Evolutionary conservation across 2,888 invertebrate genomes (phyloP).

Genomic region (Scaptomyza tumidula): DNA sequence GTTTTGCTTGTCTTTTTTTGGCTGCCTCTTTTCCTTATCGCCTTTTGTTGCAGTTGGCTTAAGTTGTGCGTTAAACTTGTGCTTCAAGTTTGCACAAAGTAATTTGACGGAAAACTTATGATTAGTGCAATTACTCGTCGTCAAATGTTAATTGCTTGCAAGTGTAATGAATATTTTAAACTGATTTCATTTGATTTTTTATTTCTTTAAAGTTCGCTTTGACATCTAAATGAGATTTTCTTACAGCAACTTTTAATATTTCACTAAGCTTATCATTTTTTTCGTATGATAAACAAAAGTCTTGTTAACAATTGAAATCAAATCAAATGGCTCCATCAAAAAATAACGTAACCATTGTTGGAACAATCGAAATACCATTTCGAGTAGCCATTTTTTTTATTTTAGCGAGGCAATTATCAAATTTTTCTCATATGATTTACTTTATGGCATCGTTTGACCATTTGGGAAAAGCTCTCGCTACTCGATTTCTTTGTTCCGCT

Average conservation of each 20-base stretch:
- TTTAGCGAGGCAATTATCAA: neutral
- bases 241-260: too few species aligned
- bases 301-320: slow-evolving; percentile 15
- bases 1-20: slow-evolving; percentile 12
- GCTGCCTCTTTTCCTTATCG: slow-evolving; percentile 26
- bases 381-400: slow-evolving; percentile 11
- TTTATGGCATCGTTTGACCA: slow-evolving; percentile 46
- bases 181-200: too few species aligned
- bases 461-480: slow-evolving; percentile 28
- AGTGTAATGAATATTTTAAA: slow-evolving; percentile 15
- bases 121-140: slow-evolving; percentile 58
- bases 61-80: slow-evolving; percentile 58
- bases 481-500: slow-evolving; percentile 41
- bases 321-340: slow-evolving; percentile 4
- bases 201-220: too few species aligned
- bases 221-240: too few species aligned
- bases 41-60: slow-evolving; percentile 52
- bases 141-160: slow-evolving; percentile 30
- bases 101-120: slow-evolving; percentile 17
- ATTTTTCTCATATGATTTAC: slow-evolving; percentile 42
- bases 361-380: slow-evolving; percentile 18
- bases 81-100: slow-evolving; percentile 51
- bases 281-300: neutral
- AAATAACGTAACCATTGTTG: neutral
- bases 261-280: neutral